Conservation (phyloP, 1,140 invertebrate genomes). For the Drosophila seguyi region DNA sequence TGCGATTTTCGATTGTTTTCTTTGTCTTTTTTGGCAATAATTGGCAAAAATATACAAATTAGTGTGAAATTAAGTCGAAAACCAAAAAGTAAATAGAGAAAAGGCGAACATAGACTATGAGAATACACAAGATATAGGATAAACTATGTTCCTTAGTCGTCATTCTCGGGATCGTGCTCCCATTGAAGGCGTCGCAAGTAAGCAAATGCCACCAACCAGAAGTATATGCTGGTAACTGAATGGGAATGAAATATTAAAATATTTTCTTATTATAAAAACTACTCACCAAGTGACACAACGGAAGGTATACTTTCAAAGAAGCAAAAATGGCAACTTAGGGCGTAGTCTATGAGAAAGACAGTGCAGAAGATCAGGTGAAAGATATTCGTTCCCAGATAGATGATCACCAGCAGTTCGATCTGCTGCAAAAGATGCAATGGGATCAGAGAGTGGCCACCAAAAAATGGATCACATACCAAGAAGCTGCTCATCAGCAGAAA, state of each 20-base stretch:
- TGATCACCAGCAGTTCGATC: slow-evolving; percentile 22
- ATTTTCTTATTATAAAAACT: neutral
- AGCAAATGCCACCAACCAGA: slow-evolving; percentile 36
- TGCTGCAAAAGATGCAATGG: slow-evolving; percentile 23
- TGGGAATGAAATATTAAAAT: neutral
- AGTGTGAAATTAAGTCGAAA: slow-evolving; percentile 73
- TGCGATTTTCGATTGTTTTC: slow-evolving; percentile 35
- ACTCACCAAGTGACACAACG: slow-evolving; percentile 12
- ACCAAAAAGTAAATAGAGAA: slow-evolving; percentile 32
- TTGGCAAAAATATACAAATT: slow-evolving; percentile 76
- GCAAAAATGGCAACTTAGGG: slow-evolving; percentile 6
- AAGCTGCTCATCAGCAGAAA: slow-evolving; percentile 36
- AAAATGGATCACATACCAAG: slow-evolving; percentile 18
- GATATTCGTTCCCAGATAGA: slow-evolving; percentile 24
- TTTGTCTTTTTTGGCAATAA: slow-evolving; percentile 73
- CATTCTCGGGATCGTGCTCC: slow-evolving; percentile 25
- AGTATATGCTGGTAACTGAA: slow-evolving; percentile 42
- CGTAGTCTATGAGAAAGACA: slow-evolving; percentile 17
- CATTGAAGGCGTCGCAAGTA: slow-evolving; percentile 34
- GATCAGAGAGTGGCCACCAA: slow-evolving; percentile 11
- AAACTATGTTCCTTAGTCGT: slow-evolving; percentile 11
- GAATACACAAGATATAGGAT: slow-evolving; percentile 12
- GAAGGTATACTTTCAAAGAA: slow-evolving; percentile 3
- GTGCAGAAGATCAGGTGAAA: slow-evolving; percentile 28
- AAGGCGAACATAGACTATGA: slow-evolving; percentile 16